A percentile compares a stretch with the other conserved stretches of the same genome.
Conservation (phyloP, 2,113 vertebrate genomes). For the Peromyscus maniculatus region DNA sequence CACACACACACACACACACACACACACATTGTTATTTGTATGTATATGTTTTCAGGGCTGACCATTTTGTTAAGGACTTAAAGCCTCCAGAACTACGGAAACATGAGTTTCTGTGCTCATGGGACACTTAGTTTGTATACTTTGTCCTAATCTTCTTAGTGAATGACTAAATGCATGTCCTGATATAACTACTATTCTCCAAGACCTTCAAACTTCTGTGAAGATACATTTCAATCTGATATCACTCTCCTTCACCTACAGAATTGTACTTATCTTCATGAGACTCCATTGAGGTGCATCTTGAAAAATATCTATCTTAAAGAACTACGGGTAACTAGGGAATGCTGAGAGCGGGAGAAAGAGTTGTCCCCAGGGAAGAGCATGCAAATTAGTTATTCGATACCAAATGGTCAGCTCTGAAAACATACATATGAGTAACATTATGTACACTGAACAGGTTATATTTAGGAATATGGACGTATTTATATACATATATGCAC, state of each 20-base stretch:
- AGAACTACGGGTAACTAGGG: not conserved
- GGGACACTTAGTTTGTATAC: not conserved
- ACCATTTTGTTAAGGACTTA: not conserved
- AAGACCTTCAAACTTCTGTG: not conserved
- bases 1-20: no score
- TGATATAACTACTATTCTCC: not conserved
- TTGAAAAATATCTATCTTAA: not conserved
- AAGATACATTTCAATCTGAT: not conserved
- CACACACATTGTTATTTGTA: not conserved
- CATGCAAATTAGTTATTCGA: not conserved
- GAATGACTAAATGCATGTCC: not conserved
- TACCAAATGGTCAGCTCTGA: not conserved
- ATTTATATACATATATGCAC: not conserved
- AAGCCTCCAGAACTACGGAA: not conserved
- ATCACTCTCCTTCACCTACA: not conserved
- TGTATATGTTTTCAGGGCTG: not conserved
- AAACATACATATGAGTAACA: not conserved
- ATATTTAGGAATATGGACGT: not conserved
- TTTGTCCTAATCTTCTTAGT: not conserved
- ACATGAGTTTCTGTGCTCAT: not conserved
- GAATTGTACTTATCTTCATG: not conserved
- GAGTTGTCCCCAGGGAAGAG: not conserved
- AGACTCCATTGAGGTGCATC: not conserved
- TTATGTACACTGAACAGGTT: not conserved
- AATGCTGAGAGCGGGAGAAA: not conserved